Base-by-base conservation (phyloP, 2,888 invertebrate genomes). In the Drosophila quinaria region DNA sequence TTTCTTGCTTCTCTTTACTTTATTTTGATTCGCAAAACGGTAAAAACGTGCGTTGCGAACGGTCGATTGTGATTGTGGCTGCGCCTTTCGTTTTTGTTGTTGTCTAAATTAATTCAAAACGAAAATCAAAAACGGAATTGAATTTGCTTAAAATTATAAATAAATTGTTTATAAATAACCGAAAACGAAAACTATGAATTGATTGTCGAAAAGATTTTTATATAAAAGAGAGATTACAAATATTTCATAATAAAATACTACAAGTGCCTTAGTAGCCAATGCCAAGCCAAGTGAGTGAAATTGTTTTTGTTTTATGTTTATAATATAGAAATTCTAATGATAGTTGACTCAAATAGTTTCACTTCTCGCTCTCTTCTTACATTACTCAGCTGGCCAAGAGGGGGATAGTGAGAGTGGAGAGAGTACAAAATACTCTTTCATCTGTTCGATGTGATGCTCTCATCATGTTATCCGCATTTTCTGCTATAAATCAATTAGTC, bases 401-500 rank as follows among this genome's bases (percentile, higher is more conserved):
- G 11, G 22, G 42, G 10, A 22, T 17, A 4, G 31, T 4, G 8
- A 4, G 9, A 9, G 15, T 6, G 6, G 1, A 5, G 10, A 9
- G 42, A 25, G 25, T 25, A 5, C 25, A 25, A 25, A 25, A 5
- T 25, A 25, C 25, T 25, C 33, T 31, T 37, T 42, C 13, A 52
- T 41, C 5, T 17, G 11, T 8, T 29, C 10, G 15, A 9, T 46
- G 29, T 31, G 49, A 54, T 71, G 55, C 46, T 41, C 51, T 41
- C 59, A 62, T 54, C 49, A 46, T n/a, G 25, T 29, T 54, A 52
- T 22, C 33, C 17, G 29, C 17, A n/a, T 0, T 69, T 76, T 72
- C 41, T 70, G 76, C 39, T 76, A 76, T 56, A 73, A 76, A 76
- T 78, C 76, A 76, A 76, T 76, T 70, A 56, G 44, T 33, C 42